These are phyloP conservation scores for Eulemur macaco DNA, from an alignment of 2,113 vertebrate genomes.

Conservation along the genomic window DNA sequence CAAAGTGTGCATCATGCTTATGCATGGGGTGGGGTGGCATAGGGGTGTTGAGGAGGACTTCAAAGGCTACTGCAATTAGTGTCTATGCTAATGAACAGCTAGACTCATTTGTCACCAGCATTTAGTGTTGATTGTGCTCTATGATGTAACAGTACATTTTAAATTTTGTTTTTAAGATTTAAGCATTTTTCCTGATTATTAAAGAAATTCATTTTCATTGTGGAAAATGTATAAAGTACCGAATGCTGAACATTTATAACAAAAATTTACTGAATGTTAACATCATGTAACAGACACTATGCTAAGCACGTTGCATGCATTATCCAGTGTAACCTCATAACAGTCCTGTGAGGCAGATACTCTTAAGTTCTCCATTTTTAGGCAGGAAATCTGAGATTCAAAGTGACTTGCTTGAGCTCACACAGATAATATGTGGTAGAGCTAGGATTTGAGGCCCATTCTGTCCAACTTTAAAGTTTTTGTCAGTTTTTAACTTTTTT, in stretches of 20 bases:
- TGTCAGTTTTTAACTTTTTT: not conserved
- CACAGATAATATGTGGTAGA: not conserved
- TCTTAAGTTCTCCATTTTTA: not conserved
- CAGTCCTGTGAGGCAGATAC: not conserved
- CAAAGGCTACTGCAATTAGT: not conserved
- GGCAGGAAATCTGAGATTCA: not conserved
- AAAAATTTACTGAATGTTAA: not conserved
- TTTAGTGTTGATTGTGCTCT: not conserved
- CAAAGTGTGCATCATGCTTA: not conserved
- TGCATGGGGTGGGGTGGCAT: not conserved
- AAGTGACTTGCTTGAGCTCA: not conserved
- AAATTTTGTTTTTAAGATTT: slow-evolving; percentile 4
- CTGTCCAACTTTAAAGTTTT: not conserved
- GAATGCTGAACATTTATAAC: not conserved
- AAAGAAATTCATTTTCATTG: not conserved
- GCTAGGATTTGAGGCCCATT: not conserved
- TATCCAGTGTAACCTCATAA: not conserved
- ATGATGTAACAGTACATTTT: not conserved
- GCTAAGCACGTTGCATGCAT: not conserved
- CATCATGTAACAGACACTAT: not conserved
- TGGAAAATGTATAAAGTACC: slow-evolving; percentile 3
- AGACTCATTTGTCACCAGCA: not conserved
- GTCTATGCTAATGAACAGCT: not conserved
- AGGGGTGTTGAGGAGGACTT: not conserved
- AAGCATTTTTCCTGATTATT: not conserved